A percentile compares a stretch with the other conserved stretches of the same genome.
Evolutionary conservation across 1,140 invertebrate genomes (phyloP).

Genomic region (Macrobrachium rosenbergii): DNA sequence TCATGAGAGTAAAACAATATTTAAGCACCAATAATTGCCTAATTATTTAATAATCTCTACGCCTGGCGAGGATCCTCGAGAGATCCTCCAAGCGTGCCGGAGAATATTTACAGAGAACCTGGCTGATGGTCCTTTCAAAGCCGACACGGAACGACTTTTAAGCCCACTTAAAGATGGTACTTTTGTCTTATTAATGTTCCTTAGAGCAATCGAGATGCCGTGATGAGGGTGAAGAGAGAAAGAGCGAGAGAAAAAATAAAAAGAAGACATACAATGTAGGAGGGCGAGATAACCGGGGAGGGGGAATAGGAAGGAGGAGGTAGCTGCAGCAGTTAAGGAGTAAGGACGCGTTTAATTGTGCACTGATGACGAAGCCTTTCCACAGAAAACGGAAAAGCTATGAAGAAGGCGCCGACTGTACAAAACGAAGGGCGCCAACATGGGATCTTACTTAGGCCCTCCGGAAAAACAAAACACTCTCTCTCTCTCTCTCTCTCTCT

Average conservation of each 20-base stretch:
- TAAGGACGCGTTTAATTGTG: not conserved
- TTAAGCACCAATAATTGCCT: no score
- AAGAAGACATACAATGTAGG: not conserved
- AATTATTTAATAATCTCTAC: no score
- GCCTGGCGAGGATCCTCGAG: no score
- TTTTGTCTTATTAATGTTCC: no score
- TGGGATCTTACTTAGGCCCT: constrained; percentile 62
- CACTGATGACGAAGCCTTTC: constrained; percentile 35
- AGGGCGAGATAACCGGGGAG: not conserved
- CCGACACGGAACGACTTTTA: no score
- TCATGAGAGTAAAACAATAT: no score
- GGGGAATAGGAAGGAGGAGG: not conserved
- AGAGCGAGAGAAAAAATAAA: not conserved
- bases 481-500: constrained; percentile 42
- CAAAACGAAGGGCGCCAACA: constrained; percentile 55
- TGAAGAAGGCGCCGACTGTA: constrained; percentile 48
- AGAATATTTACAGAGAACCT: no score
- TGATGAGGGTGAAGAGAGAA: not conserved
- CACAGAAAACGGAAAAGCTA: constrained; percentile 56
- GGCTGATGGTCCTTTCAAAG: no score
- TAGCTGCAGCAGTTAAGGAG: no score
- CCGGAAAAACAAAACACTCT: constrained; percentile 63
- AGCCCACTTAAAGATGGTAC: no score
- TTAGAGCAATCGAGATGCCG: no score
- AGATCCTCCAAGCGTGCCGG: no score